Conservation (phyloP, 2,797 vertebrate genomes). For the Vultur gryphus region DNA sequence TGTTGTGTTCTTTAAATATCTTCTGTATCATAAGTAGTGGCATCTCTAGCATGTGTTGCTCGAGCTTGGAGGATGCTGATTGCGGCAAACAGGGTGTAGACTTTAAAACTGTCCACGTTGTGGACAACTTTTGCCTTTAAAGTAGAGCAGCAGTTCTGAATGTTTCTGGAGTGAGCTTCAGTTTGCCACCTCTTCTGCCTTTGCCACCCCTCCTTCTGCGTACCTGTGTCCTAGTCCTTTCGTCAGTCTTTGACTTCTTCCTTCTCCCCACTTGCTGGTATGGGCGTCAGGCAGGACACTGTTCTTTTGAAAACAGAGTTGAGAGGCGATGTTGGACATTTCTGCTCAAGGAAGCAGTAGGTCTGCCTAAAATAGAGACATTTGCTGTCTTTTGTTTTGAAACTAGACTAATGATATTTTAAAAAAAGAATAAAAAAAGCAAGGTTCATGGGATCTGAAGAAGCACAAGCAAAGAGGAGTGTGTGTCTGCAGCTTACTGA, state of each 20-base stretch:
- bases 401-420: neutral
- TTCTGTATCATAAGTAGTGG: neutral
- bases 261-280: neutral
- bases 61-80: neutral
- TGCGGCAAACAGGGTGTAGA: neutral
- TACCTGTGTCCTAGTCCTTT: neutral
- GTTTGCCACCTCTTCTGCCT: neutral
- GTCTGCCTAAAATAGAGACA: neutral
- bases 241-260: neutral
- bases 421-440: neutral
- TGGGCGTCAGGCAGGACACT: neutral
- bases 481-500: neutral
- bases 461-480: neutral
- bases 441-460: neutral
- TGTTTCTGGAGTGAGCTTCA: neutral
- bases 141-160: neutral
- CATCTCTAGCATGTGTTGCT: neutral
- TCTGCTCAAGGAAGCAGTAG: neutral
- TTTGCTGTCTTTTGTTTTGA: neutral
- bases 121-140: neutral
- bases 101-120: neutral
- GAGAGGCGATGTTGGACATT: neutral
- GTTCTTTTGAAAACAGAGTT: neutral
- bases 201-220: neutral
- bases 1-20: slow-evolving; percentile 23